phyloP scores from a whole-genome alignment of 2,888 invertebrate genomes.

The Heliothis peltigera region DNA sequence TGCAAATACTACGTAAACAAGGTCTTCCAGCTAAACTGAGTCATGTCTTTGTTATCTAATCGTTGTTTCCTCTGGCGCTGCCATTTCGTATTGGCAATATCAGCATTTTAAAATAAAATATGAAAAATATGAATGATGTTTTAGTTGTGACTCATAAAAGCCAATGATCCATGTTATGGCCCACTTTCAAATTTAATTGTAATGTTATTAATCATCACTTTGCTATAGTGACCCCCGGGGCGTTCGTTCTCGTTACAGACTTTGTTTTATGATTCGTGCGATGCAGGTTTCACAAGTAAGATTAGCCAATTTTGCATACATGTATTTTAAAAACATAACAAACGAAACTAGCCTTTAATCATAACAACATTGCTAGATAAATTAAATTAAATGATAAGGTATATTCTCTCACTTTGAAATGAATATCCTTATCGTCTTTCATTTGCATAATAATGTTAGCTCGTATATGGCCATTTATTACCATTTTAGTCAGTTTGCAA shows the following conservation, averaged over 20 bases:
- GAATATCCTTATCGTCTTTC: background rate
- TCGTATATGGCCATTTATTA: conserved; percentile 9
- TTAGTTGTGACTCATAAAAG: conserved; percentile 32
- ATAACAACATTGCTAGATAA: conserved; percentile 9
- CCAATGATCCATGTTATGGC: conserved; percentile 25
- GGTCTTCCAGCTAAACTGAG: conserved; percentile 68
- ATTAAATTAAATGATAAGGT: background rate
- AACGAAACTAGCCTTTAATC: background rate
- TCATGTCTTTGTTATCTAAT: conserved; percentile 75
- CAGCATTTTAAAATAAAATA: conserved; percentile 40
- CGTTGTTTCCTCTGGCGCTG: conserved; percentile 70
- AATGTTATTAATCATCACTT: conserved; percentile 26
- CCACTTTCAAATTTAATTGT: conserved; percentile 33
- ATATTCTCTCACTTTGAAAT: background rate
- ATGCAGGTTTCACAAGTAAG: background rate
- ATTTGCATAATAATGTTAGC: background rate
- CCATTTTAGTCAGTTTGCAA: background rate
- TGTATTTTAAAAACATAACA: background rate
- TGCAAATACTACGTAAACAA: conserved; percentile 62
- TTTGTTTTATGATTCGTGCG: conserved; percentile 5
- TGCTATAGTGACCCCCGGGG: background rate
- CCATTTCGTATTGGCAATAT: conserved; percentile 61
- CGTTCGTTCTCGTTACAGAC: background rate
- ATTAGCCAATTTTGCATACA: background rate
- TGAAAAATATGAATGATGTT: conserved; percentile 15